Evolutionary conservation across 2,797 vertebrate species (phyloP).

Genomic region (Brotula barbata): DNA sequence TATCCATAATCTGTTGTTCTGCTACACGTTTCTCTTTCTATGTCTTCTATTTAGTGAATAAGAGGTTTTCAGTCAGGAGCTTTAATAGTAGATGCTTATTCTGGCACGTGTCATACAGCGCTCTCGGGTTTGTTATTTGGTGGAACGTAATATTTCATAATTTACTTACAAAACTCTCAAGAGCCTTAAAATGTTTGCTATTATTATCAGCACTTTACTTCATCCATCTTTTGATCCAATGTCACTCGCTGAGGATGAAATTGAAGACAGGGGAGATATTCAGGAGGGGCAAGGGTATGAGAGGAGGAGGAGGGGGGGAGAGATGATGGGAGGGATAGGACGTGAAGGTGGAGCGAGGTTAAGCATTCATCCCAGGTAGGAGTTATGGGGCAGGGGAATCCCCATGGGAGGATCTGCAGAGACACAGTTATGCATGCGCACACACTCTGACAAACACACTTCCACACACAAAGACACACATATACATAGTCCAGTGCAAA

Average conservation of each 20-base stretch:
- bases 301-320: conserved; percentile 32
- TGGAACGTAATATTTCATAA: conserved; percentile 4
- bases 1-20: not conserved
- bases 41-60: not conserved
- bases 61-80: not conserved
- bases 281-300: conserved; percentile 29
- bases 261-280: conserved; percentile 33
- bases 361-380: conserved; percentile 47
- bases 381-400: conserved; percentile 64
- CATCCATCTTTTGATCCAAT: conserved; percentile 24
- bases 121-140: not conserved
- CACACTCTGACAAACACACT: conserved; percentile 15
- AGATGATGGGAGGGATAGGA: conserved; percentile 21
- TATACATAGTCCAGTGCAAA: conserved; percentile 35
- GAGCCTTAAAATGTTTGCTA: not conserved
- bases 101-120: not conserved
- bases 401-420: conserved; percentile 53
- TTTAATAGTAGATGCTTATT: conserved; percentile 1
- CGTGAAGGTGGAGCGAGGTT: conserved; percentile 52
- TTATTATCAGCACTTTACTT: conserved; percentile 9
- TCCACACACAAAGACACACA: conserved; percentile 2
- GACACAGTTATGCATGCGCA: conserved; percentile 38
- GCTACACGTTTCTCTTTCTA: not conserved
- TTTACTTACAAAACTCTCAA: conserved; percentile 10
- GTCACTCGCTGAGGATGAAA: conserved; percentile 13